Evolutionary conservation across 2,888 invertebrate species (phyloP), one percentile per base, ranked within the genome.

Genomic region (Dasypolia templi): DNA sequence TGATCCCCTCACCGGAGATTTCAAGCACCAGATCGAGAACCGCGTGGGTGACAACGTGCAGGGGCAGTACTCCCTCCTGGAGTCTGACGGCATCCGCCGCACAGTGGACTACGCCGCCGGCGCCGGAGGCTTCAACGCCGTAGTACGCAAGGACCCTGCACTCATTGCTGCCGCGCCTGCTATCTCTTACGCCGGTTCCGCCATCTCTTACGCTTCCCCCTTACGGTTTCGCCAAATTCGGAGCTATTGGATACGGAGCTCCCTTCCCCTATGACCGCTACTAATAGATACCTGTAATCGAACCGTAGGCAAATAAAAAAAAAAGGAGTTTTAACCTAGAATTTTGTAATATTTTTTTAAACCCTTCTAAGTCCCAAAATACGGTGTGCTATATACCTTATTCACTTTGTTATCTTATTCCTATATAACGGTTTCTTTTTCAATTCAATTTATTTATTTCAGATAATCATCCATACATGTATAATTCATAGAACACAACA

Each of bases 101-200:
- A 95, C 94, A 44, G 96, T 96, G 1, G 96, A 96, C 91, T 96
- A 96, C 91, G 95, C 95, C 42, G 95, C 96, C 26, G 96, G 96
- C 65, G 93, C 94, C 79, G 92, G 90, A 75, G 96, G 96, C 17
- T 96, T 97, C 93, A 96, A 96, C 92, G 96, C 96, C 59, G 93
- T 96, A 59, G 96, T 96, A 0, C 95, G 94, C 90, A 96, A 94
- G 85, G 96, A 95, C 90, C 92, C 93, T n/a, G 93, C 91, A 2
- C 74, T 92, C 63, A 85, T 92, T 78, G 88, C 91, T 58, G 72
- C 85, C 14, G 81, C 87, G 42, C 77, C 82, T n/a, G 77, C 81
- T 42, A 80, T 82, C 68, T 84, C 85, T 19, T 87, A 81, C 70
- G 76, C 79, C 56, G 83, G 77, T 26, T 82, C 85, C 32, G 84